Evolutionary conservation across 1,140 invertebrate species (phyloP), one percentile per base, ranked within the genome.

Genomic region (Ceratina calcarata): DNA sequence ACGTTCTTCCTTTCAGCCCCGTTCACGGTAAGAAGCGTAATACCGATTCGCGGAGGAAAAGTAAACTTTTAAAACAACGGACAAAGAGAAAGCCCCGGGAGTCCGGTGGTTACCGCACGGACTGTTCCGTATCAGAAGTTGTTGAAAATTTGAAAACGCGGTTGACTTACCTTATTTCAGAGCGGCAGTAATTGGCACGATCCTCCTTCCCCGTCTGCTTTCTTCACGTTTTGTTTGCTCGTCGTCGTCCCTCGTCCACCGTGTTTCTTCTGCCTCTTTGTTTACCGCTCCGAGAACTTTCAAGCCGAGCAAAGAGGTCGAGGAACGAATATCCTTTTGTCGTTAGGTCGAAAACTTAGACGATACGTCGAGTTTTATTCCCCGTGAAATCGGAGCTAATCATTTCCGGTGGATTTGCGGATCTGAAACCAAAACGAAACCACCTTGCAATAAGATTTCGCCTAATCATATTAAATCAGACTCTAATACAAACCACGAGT

Each of bases 401-500:
- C 15, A 18, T 32, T 85, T 22, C 60, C 49, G 37, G 37, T 71
- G 45, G 58, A 18, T 62, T 27, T 60, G 37, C 58, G 67, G 53
- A 86, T 82, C 83, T 86, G 68, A 16, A 82, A 85, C 72, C 51
- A 12, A 65, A 49, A 75, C 18, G 61, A 32, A 57, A 68, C 61
- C 18, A 20, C 68, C 22, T 64, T 37, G 20, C 18, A 13, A 16
- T 57, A 18, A n/a, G 13, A 57, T 16, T 45, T 8, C 10, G 2
- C 7, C 37, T 45, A 70, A 85, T 84, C 81, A 82, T 70, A 86
- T 86, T 85, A 75, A 83, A 85, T 82, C 74, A 81, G 24, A 61
- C 73, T 1, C 4, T 2, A 32, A 4, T 32, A 32, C 27, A 32
- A 32, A 32, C 27, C 27, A 32, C 27, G 27, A 4, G 27, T 32